Base-by-base conservation (phyloP, 2,113 vertebrate genomes). In the Onychostoma macrolepis region DNA sequence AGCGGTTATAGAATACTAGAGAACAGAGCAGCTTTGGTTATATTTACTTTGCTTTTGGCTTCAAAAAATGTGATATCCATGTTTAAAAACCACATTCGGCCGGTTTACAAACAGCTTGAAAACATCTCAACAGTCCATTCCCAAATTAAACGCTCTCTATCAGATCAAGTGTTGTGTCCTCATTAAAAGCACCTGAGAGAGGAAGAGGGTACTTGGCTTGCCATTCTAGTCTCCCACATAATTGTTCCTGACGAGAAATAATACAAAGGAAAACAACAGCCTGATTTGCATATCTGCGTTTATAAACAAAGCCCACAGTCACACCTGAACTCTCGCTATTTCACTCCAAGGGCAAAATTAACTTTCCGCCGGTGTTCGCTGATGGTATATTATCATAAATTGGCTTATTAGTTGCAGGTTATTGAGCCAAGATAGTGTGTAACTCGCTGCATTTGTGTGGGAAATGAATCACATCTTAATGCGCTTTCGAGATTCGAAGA, bases 401-500 rank as follows among this genome's bases (percentile, higher is more conserved):
- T 88, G 87, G 84, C 86, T 87, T 75, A 94, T 94, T 94, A 94
- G 93, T 94, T 93, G 84, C 91, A 89, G 89, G 90, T 90, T 87
- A 84, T 53, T 83, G 61, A 80, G 88, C 89, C 88, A 89, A 92
- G 92, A 93, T 91, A 92, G 89, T 94, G 94, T 94, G 85, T 90
- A 86, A 91, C 80, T 85, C 85, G 1, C 65, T 21, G 30, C 69
- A 17, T 83, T 85, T 88, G 78, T 78, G 86, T 87, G 85, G 84
- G 58, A 84, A 93, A 93, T 92, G 92, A 87, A 87, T 87, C 92
- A 88, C 92, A 6, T 38, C 80, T 93, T 94, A 89, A 95, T 95
- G 95, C 95, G 92, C 90, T 93, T 93, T 95, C 92, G 95, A 92
- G 91, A 94, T 90, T 89, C 75, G 85, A 90, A 85, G 89, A 92